Percentiles rank a stretch among this genome's conserved stretches.
phyloP scores from a whole-genome alignment of 2,888 invertebrate genomes.

The Artemia sp. region DNA sequence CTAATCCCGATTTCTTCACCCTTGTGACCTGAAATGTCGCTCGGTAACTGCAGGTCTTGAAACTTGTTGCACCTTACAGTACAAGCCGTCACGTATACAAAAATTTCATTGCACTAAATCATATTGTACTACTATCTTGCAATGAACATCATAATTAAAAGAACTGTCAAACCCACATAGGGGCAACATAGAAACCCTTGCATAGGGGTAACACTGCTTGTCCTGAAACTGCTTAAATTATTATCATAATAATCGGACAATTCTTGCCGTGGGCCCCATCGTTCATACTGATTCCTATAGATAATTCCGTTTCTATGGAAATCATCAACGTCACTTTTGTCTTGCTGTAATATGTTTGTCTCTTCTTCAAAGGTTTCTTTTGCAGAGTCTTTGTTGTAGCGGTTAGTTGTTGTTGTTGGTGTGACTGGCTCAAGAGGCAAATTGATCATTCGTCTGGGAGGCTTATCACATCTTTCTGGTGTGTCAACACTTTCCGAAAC shows the following conservation, averaged over 20 bases:
- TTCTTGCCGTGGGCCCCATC: not conserved
- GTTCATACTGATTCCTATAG: not conserved
- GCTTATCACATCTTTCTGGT: not conserved
- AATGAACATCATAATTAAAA: too few species aligned
- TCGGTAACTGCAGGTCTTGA: too few species aligned
- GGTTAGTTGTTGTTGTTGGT: not conserved
- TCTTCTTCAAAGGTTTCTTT: not conserved
- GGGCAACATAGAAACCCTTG: too few species aligned
- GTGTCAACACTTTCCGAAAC: not conserved
- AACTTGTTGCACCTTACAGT: too few species aligned
- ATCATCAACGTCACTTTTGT: not conserved
- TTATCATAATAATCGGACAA: not conserved
- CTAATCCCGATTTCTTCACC: too few species aligned
- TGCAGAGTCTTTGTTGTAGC: not conserved
- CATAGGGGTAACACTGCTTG: not conserved
- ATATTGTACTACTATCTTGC: too few species aligned
- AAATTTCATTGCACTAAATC: too few species aligned
- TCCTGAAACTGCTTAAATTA: conserved; percentile 7
- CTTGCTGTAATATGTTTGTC: not conserved
- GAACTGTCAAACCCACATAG: too few species aligned
- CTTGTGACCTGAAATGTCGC: too few species aligned
- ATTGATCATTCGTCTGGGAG: not conserved
- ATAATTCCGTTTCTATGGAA: not conserved
- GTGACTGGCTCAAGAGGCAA: not conserved
- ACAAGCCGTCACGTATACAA: too few species aligned